Percentiles rank a stretch among this genome's conserved stretches.
phyloP scores from a whole-genome alignment of 2,888 invertebrate species.

The Anthophora plumipes region DNA sequence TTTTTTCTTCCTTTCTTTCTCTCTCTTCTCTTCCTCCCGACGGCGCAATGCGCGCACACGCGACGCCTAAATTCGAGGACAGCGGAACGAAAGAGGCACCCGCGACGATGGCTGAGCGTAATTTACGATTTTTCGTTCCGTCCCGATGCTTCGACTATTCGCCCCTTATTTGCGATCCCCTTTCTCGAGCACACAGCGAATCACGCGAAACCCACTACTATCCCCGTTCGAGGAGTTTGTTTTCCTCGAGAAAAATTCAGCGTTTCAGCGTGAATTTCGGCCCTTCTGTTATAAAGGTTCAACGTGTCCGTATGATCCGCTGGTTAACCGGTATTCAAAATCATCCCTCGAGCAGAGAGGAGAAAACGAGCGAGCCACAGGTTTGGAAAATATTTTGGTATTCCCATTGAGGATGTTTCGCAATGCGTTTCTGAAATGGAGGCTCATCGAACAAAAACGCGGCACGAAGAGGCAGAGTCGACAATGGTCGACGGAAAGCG shows the following conservation, averaged over 20 bases:
- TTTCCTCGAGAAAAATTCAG: too few species aligned
- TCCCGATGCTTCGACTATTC: constrained; percentile 28
- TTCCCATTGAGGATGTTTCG: constrained; percentile 56
- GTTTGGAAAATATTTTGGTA: constrained; percentile 65
- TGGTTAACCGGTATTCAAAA: neutral
- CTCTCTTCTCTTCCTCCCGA: constrained; percentile 46
- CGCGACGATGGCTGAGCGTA: constrained; percentile 71
- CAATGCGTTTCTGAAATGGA: constrained; percentile 25
- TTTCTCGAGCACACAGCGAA: neutral
- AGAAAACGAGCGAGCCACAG: constrained; percentile 19
- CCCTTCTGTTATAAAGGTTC: too few species aligned
- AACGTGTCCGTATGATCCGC: too few species aligned
- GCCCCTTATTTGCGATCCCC: neutral
- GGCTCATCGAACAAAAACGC: constrained; percentile 43
- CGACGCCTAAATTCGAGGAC: constrained; percentile 79
- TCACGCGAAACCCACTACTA: neutral
- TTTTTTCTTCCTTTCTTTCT: too few species aligned
- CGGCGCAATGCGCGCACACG: constrained; percentile 47
- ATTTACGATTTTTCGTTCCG: constrained; percentile 75
- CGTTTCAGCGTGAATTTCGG: too few species aligned
- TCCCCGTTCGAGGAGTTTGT: too few species aligned
- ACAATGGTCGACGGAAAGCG: constrained; percentile 62
- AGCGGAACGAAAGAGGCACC: constrained; percentile 75
- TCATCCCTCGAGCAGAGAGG: neutral
- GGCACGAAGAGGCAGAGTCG: constrained; percentile 19